These are phyloP conservation scores for Dromaius novaehollandiae DNA, from an alignment of 2,113 vertebrate genomes.

Conservation along the genomic window DNA sequence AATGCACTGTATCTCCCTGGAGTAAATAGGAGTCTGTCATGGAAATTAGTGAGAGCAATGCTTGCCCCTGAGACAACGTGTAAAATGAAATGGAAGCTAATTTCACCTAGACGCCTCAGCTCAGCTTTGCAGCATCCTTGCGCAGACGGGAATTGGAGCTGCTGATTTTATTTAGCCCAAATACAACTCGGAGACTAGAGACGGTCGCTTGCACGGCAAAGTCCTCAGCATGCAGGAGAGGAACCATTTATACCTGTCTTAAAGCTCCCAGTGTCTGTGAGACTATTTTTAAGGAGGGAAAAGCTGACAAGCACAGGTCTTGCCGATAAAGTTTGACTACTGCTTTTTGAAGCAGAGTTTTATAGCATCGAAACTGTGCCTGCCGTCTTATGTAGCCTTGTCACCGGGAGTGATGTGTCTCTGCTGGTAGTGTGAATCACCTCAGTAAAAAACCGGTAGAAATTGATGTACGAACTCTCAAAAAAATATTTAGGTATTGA, in stretches of 20 bases:
- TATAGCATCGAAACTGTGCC: rapidly evolving
- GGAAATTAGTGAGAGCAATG: neutral
- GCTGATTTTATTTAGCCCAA: neutral
- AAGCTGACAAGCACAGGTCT: neutral
- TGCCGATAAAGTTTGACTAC: neutral
- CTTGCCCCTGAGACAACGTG: rapidly evolving
- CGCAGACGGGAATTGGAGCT: neutral
- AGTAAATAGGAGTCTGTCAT: neutral
- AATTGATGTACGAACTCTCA: neutral
- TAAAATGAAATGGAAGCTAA: neutral
- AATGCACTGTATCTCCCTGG: neutral
- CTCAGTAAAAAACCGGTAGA: neutral
- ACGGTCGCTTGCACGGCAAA: rapidly evolving
- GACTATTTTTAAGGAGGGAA: neutral
- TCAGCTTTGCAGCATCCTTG: neutral
- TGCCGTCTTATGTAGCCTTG: neutral
- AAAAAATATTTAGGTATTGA: neutral
- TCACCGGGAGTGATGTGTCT: neutral
- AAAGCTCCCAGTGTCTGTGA: rapidly evolving
- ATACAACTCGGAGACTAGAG: neutral
- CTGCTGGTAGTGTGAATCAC: neutral
- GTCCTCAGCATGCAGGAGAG: neutral
- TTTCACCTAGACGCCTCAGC: neutral
- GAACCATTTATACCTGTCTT: neutral
- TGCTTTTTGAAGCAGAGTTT: neutral